phyloP scores from a whole-genome alignment of 2,113 vertebrate genomes.

The Gobiocypris rarus region DNA sequence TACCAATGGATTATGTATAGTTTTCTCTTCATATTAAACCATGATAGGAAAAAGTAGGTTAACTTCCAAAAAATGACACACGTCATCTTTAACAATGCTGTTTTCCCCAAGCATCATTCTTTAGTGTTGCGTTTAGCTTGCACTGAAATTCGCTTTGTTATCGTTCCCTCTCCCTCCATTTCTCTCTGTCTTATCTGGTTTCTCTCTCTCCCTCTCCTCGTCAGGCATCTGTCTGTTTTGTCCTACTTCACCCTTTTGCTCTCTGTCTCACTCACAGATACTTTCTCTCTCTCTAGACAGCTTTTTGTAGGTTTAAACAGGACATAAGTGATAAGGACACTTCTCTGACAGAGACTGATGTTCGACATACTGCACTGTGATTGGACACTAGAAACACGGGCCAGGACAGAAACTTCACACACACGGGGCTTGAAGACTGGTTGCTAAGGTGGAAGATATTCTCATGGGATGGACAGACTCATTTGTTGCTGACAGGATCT shows the following conservation, averaged over 20 bases:
- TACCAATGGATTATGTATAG: neutral
- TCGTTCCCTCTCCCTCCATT: neutral
- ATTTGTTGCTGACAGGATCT: slow-evolving; percentile 34
- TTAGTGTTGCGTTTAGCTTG: neutral
- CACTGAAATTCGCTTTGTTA: slow-evolving; percentile 2
- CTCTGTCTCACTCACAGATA: neutral
- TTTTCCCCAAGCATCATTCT: neutral
- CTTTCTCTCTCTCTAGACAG: slow-evolving; percentile 30
- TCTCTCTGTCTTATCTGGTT: neutral
- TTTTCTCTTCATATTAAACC: neutral
- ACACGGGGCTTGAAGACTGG: neutral
- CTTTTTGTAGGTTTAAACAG: slow-evolving; percentile 35
- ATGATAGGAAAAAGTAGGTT: slow-evolving; percentile 13
- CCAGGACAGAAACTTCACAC: slow-evolving; percentile 26
- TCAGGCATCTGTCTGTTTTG: slow-evolving; percentile 14
- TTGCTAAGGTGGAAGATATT: slow-evolving; percentile 44
- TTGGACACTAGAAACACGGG: slow-evolving; percentile 43
- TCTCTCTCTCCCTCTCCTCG: slow-evolving; percentile 6
- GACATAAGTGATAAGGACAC: slow-evolving; percentile 50
- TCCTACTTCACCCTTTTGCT: neutral
- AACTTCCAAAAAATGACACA: neutral
- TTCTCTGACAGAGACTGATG: slow-evolving; percentile 56
- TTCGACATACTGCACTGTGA: slow-evolving; percentile 48
- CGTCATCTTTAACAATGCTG: neutral
- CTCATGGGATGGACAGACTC: slow-evolving; percentile 40